Conservation (phyloP, 1,140 invertebrate genomes). For the Steinernema khuongi region DNA sequence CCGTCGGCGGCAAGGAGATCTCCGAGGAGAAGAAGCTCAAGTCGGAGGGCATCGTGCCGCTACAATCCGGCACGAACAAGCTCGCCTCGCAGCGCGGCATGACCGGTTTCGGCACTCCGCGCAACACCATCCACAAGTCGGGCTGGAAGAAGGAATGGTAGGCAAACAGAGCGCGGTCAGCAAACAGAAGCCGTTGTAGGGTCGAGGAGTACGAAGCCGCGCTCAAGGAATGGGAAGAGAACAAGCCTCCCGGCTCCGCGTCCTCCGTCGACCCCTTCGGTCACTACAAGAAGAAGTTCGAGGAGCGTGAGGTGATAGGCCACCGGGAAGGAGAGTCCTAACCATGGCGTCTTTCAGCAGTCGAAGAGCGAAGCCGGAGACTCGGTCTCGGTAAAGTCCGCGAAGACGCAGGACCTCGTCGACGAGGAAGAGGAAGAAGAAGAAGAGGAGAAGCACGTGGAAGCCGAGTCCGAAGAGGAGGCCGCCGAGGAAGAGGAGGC, state of each 20-base stretch:
- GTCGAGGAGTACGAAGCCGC: conserved; percentile 56
- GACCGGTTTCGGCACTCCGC: conserved; percentile 58
- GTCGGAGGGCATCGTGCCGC: conserved; percentile 50
- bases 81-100: conserved; percentile 55
- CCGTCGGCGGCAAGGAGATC: conserved; percentile 55
- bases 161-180: background rate
- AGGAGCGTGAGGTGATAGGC: conserved; percentile 48
- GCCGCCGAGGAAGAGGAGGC: conserved; percentile 34
- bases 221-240: conserved; percentile 57
- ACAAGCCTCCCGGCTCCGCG: conserved; percentile 54
- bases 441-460: conserved; percentile 25
- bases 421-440: conserved; percentile 28
- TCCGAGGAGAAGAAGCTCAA: conserved; percentile 53
- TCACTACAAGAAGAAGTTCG: conserved; percentile 56
- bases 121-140: conserved; percentile 46
- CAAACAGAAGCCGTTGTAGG: conserved; percentile 35
- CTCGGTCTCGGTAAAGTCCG: conserved; percentile 20
- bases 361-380: conserved; percentile 34
- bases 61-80: conserved; percentile 57
- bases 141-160: conserved; percentile 59
- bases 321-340: no score
- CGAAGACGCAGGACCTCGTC: conserved; percentile 34
- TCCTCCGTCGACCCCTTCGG: conserved; percentile 47
- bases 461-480: conserved; percentile 24
- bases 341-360: no score